Conservation (phyloP, 2,888 invertebrate species). For the Dinocampus coccinellae region DNA sequence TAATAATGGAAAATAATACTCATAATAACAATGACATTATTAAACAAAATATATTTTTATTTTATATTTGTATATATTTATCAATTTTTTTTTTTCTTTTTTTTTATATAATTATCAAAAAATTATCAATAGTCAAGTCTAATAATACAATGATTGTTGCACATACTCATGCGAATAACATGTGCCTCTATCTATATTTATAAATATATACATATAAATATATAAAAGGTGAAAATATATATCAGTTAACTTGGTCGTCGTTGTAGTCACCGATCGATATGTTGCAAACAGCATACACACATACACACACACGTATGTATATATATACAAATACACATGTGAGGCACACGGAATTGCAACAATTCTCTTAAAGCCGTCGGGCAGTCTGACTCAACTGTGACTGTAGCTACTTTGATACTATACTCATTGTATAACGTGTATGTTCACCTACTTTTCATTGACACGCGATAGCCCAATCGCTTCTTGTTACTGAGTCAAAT, state of each 20-base stretch:
- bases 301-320: not conserved
- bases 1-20: not conserved
- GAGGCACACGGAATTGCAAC: slow-evolving; percentile 31
- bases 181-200: not conserved
- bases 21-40: not conserved
- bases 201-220: slow-evolving; percentile 4
- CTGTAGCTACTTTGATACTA: slow-evolving; percentile 27
- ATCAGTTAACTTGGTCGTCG: slow-evolving; percentile 30
- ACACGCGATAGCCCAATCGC: slow-evolving; percentile 38
- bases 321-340: not conserved
- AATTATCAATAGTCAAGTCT: not conserved
- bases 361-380: slow-evolving; percentile 23
- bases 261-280: slow-evolving; percentile 31
- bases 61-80: not conserved
- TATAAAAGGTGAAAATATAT: slow-evolving; percentile 17
- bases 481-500: slow-evolving; percentile 22
- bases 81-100: not conserved
- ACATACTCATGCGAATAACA: not conserved
- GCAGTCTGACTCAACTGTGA: slow-evolving; percentile 29
- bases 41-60: not conserved
- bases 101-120: not conserved
- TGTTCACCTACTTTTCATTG: slow-evolving; percentile 38
- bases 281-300: slow-evolving; percentile 29
- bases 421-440: slow-evolving; percentile 21
- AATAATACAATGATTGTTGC: not conserved